Conservation (phyloP, 2,888 invertebrate species). For the Argyresthia albistria region DNA sequence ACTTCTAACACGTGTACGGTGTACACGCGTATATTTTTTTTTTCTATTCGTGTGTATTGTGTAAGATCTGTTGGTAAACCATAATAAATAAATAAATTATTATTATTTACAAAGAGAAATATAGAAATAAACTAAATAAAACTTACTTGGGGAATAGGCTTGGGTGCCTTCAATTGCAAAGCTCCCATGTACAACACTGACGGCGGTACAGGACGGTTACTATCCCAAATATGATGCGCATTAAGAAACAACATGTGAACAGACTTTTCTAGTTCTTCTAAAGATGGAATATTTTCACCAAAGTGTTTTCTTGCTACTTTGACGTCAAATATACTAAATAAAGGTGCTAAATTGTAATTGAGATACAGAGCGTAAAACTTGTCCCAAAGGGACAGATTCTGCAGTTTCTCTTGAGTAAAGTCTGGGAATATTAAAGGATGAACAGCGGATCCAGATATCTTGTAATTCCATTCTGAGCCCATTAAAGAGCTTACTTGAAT, state of each 20-base stretch:
- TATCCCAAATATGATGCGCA: slow-evolving; percentile 6
- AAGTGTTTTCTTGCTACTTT: not conserved
- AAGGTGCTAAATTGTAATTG: not conserved
- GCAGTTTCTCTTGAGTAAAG: not conserved
- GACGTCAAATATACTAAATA: not conserved
- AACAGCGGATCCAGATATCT: no score
- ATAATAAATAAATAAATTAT: no score
- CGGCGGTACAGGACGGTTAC: slow-evolving; percentile 2
- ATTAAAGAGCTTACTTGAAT: no score
- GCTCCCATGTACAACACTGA: slow-evolving; percentile 3
- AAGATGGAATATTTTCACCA: not conserved
- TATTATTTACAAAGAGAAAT: no score
- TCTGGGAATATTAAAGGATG: not conserved
- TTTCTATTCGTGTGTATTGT: no score
- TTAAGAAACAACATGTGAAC: slow-evolving; percentile 4
- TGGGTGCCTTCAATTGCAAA: not conserved
- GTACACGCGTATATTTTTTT: no score
- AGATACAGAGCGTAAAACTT: not conserved
- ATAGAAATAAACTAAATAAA: no score
- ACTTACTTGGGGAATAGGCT: not conserved
- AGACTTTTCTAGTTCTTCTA: not conserved
- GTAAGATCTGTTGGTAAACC: no score
- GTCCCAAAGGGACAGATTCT: not conserved
- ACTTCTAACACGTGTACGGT: no score
- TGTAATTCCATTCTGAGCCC: no score